phyloP scores from a whole-genome alignment of 2,797 vertebrate species.

The Artibeus lituratus region DNA sequence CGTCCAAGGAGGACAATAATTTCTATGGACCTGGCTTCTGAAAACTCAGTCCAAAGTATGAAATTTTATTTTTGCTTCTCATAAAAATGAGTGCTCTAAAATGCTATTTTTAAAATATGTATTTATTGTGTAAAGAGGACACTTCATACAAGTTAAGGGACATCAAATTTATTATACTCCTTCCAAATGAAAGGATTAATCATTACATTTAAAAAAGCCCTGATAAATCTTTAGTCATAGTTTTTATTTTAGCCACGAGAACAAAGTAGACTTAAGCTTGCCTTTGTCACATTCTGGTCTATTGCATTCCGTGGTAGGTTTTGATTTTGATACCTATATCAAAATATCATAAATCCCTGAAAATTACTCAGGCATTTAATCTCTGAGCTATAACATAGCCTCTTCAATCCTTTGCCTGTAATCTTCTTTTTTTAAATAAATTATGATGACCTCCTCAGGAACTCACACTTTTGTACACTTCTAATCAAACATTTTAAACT shows the following conservation, averaged over 20 bases:
- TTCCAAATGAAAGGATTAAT: slow-evolving; percentile 47
- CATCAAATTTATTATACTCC: slow-evolving; percentile 38
- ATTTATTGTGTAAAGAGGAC: slow-evolving; percentile 54
- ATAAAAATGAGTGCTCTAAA: neutral
- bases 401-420: neutral
- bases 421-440: neutral
- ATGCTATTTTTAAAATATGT: slow-evolving; percentile 30
- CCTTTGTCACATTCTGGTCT: neutral
- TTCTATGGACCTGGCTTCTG: neutral
- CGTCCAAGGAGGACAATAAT: neutral
- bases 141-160: slow-evolving; percentile 42
- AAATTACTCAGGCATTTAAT: neutral
- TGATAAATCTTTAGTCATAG: neutral
- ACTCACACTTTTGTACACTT: neutral
- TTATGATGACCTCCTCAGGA: no score
- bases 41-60: neutral
- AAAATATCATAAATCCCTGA: neutral
- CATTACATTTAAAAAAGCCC: slow-evolving; percentile 38
- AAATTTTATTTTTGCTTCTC: neutral
- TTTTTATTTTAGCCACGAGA: neutral
- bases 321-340: neutral
- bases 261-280: neutral
- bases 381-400: no score
- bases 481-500: neutral
- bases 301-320: neutral